A percentile compares a stretch with the other conserved stretches of the same genome.
These are phyloP conservation scores for Allolobophora icterica DNA, from an alignment of 2,888 invertebrate species.

Conservation along the genomic window DNA sequence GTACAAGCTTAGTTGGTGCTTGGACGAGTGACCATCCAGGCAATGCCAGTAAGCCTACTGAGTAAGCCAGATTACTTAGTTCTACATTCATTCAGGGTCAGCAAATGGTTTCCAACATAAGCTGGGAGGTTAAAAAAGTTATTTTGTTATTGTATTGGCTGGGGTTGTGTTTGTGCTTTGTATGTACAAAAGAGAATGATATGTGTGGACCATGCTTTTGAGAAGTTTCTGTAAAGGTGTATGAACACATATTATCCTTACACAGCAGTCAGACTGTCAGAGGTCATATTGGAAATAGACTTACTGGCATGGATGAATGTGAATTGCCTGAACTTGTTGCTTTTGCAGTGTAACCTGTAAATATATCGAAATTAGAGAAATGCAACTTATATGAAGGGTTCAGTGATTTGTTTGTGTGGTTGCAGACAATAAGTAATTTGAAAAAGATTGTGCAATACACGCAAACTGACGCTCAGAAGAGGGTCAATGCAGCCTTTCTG, in stretches of 20 bases:
- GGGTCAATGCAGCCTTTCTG: constrained; percentile 40
- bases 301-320: not conserved
- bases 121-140: not conserved
- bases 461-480: constrained; percentile 27
- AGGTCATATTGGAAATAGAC: not conserved
- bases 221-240: not conserved
- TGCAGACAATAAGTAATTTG: not conserved
- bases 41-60: not conserved
- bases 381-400: not conserved
- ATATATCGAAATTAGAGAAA: too few species aligned
- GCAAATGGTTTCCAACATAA: not conserved
- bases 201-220: not conserved
- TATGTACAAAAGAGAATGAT: too few species aligned
- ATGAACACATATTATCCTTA: not conserved
- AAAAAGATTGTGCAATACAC: constrained; percentile 39
- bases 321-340: not conserved
- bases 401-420: not conserved
- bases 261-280: not conserved
- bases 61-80: not conserved
- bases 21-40: not conserved
- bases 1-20: not conserved
- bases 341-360: too few species aligned
- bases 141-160: not conserved
- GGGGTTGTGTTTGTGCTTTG: not conserved
- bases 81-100: not conserved